Evolutionary conservation across 2,113 vertebrate genomes (phyloP).

Genomic region (Rana temporaria): DNA sequence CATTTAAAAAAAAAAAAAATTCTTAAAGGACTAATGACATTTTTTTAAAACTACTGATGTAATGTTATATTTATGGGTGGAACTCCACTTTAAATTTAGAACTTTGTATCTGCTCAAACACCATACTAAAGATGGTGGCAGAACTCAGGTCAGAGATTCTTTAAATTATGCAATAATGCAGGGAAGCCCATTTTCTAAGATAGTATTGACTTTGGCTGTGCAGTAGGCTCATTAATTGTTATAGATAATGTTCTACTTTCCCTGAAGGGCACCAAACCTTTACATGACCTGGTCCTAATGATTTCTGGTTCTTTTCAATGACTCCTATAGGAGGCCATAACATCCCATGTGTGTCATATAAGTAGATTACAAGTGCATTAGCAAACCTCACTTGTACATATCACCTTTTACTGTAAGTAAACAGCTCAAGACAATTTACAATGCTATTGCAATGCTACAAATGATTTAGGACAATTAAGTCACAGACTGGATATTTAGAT

Average conservation of each 20-base stretch:
- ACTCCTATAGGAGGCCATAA: background rate
- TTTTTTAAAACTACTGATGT: no score
- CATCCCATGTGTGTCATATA: background rate
- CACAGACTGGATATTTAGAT: background rate
- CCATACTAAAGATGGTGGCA: no score
- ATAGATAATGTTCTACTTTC: slow-evolving; percentile 5
- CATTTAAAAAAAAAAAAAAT: no score
- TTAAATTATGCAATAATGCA: no score
- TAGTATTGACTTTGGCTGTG: background rate
- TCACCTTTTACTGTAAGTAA: slow-evolving; percentile 4
- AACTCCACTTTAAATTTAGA: no score
- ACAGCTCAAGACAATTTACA: slow-evolving; percentile 1
- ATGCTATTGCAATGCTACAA: background rate
- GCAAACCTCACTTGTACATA: slow-evolving; percentile 6
- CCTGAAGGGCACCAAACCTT: slow-evolving; percentile 11
- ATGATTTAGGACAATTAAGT: background rate
- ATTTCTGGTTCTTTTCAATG: background rate
- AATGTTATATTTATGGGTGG: no score
- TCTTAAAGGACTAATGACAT: no score
- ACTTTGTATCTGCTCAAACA: no score
- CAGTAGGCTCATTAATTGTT: background rate
- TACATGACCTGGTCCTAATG: slow-evolving; percentile 22
- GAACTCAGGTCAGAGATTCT: no score
- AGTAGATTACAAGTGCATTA: slow-evolving; percentile 15
- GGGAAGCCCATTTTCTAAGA: background rate